Base-by-base conservation (phyloP, 2,888 invertebrate species). In the Myopa tessellatipennis region DNA sequence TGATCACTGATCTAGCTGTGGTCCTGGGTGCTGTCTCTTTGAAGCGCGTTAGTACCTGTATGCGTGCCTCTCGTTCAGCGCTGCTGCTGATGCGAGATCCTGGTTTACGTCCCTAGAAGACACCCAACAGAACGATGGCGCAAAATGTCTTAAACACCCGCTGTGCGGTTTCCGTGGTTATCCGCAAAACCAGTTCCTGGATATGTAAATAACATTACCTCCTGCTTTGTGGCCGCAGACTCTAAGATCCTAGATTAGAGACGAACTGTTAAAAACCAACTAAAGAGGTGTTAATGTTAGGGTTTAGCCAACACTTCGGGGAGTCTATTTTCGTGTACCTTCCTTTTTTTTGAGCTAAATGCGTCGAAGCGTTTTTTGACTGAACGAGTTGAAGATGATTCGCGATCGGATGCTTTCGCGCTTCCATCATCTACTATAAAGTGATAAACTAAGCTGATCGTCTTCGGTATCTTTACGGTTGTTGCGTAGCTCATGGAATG, bases 131-230 rank as follows among this genome's bases (percentile, higher is more conserved):
- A 6, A 45, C n/a, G 36, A 69, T 63, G 26, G 18, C n/a, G 26
- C 40, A 68, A 45, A 14, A 52, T 52, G 18, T 55, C 70, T 70
- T 34, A 70, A 70, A 70, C 52, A 52, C 70, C 52, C 70, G 70
- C 70, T 70, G 70, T 6, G 70, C 26, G 12, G 3, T 36, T 55
- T 12, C 34, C 14, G 5, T 16, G 36, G 34, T 69, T 45, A 14
- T 50, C 50, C 26, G 45, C 18, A 45, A 26, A 68, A 61, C 61
- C 34, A 7, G 10, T 50, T 26, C 4, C 18, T 50, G 26, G 52
- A 55, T 55, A 36, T 26, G 69, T 52, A 70, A 70, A 70, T 68
- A 7, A 50, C 26, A 26, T 26, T 50, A 34, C 34, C 18, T 70
- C 12, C 55, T n/a, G 55, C 55, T n/a, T 55, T 4, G 10, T 55